Percentiles rank a stretch among this genome's conserved stretches.
Conservation (phyloP, 2,797 vertebrate species). For the Argyrosomus regius region DNA sequence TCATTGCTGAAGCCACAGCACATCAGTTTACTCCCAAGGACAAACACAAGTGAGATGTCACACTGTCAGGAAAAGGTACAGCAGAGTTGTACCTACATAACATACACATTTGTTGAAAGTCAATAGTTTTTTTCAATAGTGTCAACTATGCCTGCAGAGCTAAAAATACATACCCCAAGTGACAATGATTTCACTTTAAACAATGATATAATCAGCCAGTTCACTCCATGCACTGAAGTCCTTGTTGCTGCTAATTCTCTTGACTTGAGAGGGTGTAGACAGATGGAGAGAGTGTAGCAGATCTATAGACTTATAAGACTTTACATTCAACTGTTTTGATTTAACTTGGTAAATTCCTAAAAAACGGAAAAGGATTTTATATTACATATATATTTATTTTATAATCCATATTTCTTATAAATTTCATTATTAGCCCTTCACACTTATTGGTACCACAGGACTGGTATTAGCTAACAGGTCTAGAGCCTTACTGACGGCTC, state of each 20-base stretch:
- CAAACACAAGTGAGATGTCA: constrained; percentile 13
- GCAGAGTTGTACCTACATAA: background rate
- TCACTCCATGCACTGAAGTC: background rate
- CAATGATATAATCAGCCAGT: background rate
- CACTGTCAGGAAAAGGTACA: background rate
- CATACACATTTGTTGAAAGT: background rate
- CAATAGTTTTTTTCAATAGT: background rate
- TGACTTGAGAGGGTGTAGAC: no score
- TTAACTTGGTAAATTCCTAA: no score
- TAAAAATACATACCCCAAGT: background rate
- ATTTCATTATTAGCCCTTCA: no score
- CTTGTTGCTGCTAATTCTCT: no score
- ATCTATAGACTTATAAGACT: no score
- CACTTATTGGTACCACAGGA: background rate
- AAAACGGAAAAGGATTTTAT: no score
- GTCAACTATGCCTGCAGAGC: background rate
- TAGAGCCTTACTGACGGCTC: background rate
- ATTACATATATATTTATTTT: no score
- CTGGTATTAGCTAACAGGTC: background rate
- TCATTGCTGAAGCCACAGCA: constrained; percentile 42
- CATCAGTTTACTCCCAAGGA: constrained; percentile 29
- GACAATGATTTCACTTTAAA: background rate
- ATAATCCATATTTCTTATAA: background rate
- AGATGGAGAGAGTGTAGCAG: no score
- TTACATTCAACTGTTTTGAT: background rate